Conservation (phyloP, 2,888 invertebrate genomes). For the Patella depressa region DNA sequence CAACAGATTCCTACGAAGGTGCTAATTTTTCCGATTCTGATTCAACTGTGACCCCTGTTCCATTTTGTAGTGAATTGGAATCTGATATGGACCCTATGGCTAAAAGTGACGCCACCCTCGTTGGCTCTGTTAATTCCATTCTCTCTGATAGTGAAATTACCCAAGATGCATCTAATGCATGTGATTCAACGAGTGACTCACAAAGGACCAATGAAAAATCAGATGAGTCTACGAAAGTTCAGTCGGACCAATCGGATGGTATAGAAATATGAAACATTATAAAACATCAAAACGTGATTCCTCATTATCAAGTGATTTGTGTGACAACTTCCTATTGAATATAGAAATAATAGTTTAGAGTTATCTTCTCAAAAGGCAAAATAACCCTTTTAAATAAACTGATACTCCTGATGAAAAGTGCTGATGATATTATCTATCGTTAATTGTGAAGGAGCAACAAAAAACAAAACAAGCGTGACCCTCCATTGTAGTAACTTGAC, state of each 20-base stretch:
- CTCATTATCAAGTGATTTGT: too few species aligned
- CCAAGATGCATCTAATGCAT: not conserved
- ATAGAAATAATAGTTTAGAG: too few species aligned
- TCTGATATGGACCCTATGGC: slow-evolving; percentile 19
- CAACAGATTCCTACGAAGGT: slow-evolving; percentile 22
- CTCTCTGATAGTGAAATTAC: not conserved
- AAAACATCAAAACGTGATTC: too few species aligned
- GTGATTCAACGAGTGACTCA: slow-evolving; percentile 3
- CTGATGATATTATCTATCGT: too few species aligned
- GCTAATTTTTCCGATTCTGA: slow-evolving; percentile 22
- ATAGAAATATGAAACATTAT: too few species aligned
- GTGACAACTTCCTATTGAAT: too few species aligned
- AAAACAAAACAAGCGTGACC: too few species aligned
- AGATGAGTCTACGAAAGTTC: not conserved
- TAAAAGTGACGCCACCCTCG: slow-evolving; percentile 10
- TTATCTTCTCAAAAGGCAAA: too few species aligned
- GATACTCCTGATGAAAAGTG: too few species aligned
- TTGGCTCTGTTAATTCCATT: slow-evolving; percentile 11
- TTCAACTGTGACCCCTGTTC: slow-evolving; percentile 14
- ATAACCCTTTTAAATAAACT: too few species aligned
- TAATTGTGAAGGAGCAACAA: too few species aligned
- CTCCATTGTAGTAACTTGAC: too few species aligned
- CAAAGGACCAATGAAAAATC: slow-evolving; percentile 9
- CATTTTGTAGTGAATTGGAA: slow-evolving; percentile 16
- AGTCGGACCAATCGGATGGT: slow-evolving; percentile 1